These are phyloP conservation scores for Mesoligia furuncula DNA, from an alignment of 2,888 invertebrate species.

Conservation along the genomic window DNA sequence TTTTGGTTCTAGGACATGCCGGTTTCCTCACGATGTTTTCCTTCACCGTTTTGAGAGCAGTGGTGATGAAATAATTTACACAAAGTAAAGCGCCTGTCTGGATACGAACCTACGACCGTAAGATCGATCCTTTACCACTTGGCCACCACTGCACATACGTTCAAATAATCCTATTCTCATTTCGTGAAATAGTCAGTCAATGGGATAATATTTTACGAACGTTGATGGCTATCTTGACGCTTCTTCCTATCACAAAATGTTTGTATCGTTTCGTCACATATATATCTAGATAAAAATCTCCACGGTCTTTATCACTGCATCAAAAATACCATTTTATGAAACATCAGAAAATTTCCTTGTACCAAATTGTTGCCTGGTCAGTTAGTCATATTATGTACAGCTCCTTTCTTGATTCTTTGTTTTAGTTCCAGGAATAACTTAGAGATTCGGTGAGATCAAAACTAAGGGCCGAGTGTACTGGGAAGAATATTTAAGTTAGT, in stretches of 20 bases:
- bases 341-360: neutral
- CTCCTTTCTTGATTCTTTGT: slow-evolving; percentile 44
- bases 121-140: too few species aligned
- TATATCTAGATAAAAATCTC: slow-evolving; percentile 7
- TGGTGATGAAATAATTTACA: too few species aligned
- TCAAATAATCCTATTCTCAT: too few species aligned
- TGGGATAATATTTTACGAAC: too few species aligned
- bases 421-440: slow-evolving; percentile 47
- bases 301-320: neutral
- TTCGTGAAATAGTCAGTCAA: too few species aligned
- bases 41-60: too few species aligned
- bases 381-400: slow-evolving; percentile 45
- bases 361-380: neutral
- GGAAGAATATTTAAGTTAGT: neutral
- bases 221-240: too few species aligned
- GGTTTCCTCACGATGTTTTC: too few species aligned
- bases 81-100: too few species aligned
- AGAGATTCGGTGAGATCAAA: slow-evolving; percentile 5
- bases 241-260: neutral
- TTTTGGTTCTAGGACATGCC: too few species aligned
- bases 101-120: too few species aligned
- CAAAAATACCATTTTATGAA: slow-evolving; percentile 19
- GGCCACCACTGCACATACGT: too few species aligned
- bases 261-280: neutral
- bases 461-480: slow-evolving; percentile 4